Percentiles rank a stretch among this genome's conserved stretches.
Evolutionary conservation across 2,888 invertebrate species (phyloP).

Genomic region (Nycteola revayana): DNA sequence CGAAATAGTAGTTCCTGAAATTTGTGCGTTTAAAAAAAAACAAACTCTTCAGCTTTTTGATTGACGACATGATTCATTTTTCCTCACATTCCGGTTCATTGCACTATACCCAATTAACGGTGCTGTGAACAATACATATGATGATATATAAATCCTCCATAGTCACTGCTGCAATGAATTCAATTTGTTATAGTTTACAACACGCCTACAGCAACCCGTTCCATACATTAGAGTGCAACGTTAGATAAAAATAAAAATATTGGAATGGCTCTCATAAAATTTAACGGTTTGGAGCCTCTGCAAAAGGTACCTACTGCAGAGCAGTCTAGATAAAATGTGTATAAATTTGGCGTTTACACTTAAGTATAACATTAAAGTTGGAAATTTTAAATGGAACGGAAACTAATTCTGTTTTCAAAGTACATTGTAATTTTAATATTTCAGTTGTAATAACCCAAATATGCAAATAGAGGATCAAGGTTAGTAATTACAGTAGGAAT

Average conservation of each 20-base stretch:
- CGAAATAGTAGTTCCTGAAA: too few relatives aligned
- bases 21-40: too few relatives aligned
- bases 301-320: conserved; percentile 12
- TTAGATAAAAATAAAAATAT: conserved; percentile 19
- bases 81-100: too few relatives aligned
- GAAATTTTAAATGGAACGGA: conserved; percentile 8
- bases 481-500: conserved; percentile 32
- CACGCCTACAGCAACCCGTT: conserved; percentile 21
- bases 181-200: conserved; percentile 39
- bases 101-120: too few relatives aligned
- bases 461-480: conserved; percentile 29
- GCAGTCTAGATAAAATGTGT: conserved; percentile 13
- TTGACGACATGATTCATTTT: too few relatives aligned
- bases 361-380: conserved; percentile 16
- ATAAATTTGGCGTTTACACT: conserved; percentile 21
- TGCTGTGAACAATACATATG: too few relatives aligned
- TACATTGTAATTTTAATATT: conserved; percentile 5
- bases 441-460: conserved; percentile 8
- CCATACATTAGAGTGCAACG: conserved; percentile 15
- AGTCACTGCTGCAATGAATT: conserved; percentile 49
- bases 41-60: too few relatives aligned
- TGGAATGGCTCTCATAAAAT: conserved; percentile 20
- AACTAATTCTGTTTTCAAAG: conserved; percentile 7
- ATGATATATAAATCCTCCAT: too few relatives aligned
- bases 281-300: conserved; percentile 18